Base-by-base conservation (phyloP, 2,113 vertebrate species). In the Hepsetus odoe region DNA sequence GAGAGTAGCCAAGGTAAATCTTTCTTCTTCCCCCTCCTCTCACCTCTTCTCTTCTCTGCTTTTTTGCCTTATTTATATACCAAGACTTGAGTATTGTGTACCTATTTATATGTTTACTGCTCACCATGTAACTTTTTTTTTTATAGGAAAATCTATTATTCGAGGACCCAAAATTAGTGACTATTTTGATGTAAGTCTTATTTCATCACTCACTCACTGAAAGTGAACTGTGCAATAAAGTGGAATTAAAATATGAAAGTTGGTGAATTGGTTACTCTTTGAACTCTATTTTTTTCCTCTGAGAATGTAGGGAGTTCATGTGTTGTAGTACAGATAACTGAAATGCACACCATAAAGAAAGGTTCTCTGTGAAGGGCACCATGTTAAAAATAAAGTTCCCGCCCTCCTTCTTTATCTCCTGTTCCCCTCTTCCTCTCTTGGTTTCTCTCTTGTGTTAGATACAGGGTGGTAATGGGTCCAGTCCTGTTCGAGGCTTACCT, bases 111-210 rank as follows among this genome's bases (percentile, higher is more conserved):
- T 28, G 72, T 56, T 70, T 3, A 28, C 28, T 70, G 42, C 40
- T 49, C 33, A 33, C 3, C 3, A 32, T 5, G 49, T 73, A 64
- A 22, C 20, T 49, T 11, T 64, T 53, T 68, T 26, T 80, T 56
- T 85, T 75, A 77, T 86, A 99, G 98, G 98, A 86, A 99, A 99
- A 91, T 86, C 94, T 68, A 93, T 92, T 82, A 94, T 91, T 85
- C 95, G 96, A 90, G 95, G 96, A 91, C 95, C 95, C 91, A 99
- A 98, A 94, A 99, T 99, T 91, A 99, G 98, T 88, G 98, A 99
- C 91, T 99, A 98, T 93, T 99, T 99, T 95, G 97, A 99, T 91
- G 98, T 99, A 92, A 95, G 94, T 92, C 64, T 67, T 22, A 66
- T 22, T 79, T 76, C 77, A 26, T 67, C 13, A 67, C 30, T 40